phyloP scores from a whole-genome alignment of 1,140 invertebrate genomes.

The Lysiphlebus fabarum region DNA sequence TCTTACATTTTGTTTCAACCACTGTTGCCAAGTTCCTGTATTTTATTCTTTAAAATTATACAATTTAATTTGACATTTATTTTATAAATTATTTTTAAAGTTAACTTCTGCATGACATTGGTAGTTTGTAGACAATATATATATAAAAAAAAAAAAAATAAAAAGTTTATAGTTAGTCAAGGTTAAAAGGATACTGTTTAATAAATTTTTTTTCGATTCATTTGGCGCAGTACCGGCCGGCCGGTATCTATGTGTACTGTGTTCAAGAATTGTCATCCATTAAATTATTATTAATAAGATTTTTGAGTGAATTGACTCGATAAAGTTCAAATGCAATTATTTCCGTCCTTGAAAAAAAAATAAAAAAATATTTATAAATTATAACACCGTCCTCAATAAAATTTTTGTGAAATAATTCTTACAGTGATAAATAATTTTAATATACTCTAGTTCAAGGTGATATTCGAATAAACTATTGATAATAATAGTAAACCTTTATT shows the following conservation, averaged over 20 bases:
- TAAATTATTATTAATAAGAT: no score
- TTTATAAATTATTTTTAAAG: neutral
- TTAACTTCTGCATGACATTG: neutral
- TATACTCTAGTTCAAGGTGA: neutral
- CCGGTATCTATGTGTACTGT: no score
- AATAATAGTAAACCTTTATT: conserved; percentile 2
- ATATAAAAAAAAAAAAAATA: no score
- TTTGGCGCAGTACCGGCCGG: no score
- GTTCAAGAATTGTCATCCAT: no score
- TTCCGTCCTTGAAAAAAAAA: neutral
- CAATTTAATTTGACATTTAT: neutral
- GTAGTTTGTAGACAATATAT: neutral
- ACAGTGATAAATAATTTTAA: no score
- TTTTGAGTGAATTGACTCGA: no score
- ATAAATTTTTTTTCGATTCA: no score
- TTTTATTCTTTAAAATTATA: neutral
- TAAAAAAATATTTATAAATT: neutral
- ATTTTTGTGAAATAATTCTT: no score
- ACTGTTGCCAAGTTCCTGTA: conserved; percentile 40
- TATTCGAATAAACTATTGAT: neutral
- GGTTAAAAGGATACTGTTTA: neutral
- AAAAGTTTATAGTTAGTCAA: neutral
- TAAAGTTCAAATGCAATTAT: no score
- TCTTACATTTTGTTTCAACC: conserved; percentile 21
- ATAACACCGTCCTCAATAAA: neutral